These are phyloP conservation scores for Carapus acus DNA, from an alignment of 2,797 vertebrate species.

Conservation along the genomic window DNA sequence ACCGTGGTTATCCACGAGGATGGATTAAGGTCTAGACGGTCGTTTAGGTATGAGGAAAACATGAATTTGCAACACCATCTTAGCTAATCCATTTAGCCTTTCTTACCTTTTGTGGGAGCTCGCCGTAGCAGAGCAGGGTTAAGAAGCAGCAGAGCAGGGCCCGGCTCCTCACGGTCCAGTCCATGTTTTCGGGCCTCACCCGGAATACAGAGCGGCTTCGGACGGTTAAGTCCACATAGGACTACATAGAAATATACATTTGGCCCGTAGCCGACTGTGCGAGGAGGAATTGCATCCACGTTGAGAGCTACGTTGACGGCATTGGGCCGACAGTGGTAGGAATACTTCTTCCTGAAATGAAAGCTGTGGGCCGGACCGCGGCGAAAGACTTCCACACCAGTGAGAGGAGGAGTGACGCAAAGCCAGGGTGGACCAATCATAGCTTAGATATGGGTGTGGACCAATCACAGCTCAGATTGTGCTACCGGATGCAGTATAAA, in stretches of 20 bases:
- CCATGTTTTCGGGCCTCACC: conserved; percentile 62
- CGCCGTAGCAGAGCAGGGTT: conserved; percentile 58
- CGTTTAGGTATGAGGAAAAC: conserved; percentile 13
- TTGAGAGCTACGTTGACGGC: conserved; percentile 1
- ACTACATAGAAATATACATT: conserved; percentile 60
- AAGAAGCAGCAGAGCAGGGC: conserved; percentile 68
- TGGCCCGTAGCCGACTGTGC: conserved; percentile 6
- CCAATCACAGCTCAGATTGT: conserved; percentile 37
- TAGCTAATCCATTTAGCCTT: conserved; percentile 31
- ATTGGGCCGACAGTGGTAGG: conserved; percentile 12
- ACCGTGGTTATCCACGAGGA: too few species aligned
- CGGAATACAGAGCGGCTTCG: conserved; percentile 42
- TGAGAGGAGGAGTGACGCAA: conserved; percentile 48
- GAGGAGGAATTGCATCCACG: conserved; percentile 5
- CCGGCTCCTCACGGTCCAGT: conserved; percentile 65
- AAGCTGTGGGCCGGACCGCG: conserved; percentile 55
- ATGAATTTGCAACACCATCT: conserved; percentile 18
- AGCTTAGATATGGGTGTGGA: too few species aligned
- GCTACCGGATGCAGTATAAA: conserved; percentile 56
- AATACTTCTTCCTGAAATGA: conserved; percentile 66
- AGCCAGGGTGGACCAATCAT: background rate
- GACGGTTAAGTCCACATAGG: background rate
- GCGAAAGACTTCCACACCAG: conserved; percentile 40
- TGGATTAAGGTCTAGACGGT: background rate
- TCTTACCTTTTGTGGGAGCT: conserved; percentile 67